Evolutionary conservation across 2,888 invertebrate species (phyloP), one percentile per base, ranked within the genome.

Genomic region (Papilio gigon): DNA sequence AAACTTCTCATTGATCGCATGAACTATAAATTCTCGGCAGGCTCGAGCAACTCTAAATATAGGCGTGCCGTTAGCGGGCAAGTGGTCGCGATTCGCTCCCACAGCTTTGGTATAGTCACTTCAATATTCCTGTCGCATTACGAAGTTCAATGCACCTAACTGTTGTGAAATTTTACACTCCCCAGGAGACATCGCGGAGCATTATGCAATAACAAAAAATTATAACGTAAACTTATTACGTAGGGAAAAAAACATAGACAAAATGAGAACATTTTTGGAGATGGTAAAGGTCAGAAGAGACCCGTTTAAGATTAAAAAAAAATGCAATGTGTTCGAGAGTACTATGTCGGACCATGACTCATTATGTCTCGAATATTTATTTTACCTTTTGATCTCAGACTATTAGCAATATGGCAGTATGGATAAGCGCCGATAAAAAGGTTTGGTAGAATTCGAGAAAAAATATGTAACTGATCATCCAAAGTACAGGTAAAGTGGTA

Each of bases 21-120:
- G 25, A 11, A 25, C 60, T 60, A 14, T 40, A 40, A 25, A 83
- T 83, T 76, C 79, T 73, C 73, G 75, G 76, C 79, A 78, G 76
- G 80, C 77, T 80, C 75, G n/a, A 78, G 78, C 78, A 74, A 65
- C 69, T 81, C 86, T 87, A 87, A 85, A 86, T 85, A 87, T 87
- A 87, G 86, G 74, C 74, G 71, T 76, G 73, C 72, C 17, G 74
- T 75, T 78, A 86, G 86, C 83, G 80, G 73, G 76, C 72, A 71
- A 40, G 68, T 56, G 44, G 58, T 35, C 66, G 68, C 67, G 67
- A 20, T 68, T 65, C 60, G 70, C 70, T 70, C 70, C 66, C 65
- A 69, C 68, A 58, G 60, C 66, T 70, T 68, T 65, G 66, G 44
- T 58, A 70, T 27, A n/a, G 37, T 60, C 61, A 64, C n/a, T 68